phyloP scores from a whole-genome alignment of 2,113 vertebrate species.

The Hippocampus guttulatus region DNA sequence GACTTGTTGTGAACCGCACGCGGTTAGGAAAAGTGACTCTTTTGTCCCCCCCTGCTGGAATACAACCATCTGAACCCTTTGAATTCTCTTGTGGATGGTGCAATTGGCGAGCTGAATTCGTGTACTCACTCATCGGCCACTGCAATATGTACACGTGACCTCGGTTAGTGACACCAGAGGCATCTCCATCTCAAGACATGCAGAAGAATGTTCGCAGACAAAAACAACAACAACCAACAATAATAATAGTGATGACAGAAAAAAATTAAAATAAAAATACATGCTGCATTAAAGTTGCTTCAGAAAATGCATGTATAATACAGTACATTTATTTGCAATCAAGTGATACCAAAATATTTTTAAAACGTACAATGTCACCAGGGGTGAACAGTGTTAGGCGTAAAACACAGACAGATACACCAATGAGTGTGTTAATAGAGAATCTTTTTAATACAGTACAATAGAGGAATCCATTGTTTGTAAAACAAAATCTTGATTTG shows the following conservation, averaged over 20 bases:
- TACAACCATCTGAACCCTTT: not conserved
- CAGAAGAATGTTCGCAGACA: too few relatives aligned
- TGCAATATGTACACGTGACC: not conserved
- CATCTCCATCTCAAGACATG: too few relatives aligned
- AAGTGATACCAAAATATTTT: too few relatives aligned
- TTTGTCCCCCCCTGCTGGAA: constrained; percentile 52
- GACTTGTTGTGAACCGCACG: not conserved
- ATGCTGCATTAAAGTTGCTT: not conserved
- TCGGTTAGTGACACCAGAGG: not conserved
- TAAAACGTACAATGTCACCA: too few relatives aligned
- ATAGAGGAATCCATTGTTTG: constrained; percentile 64
- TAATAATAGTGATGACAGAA: not conserved
- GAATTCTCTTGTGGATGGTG: not conserved
- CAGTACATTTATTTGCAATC: too few relatives aligned
- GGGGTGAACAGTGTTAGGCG: not conserved
- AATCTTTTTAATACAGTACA: constrained; percentile 65
- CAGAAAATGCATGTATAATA: too few relatives aligned
- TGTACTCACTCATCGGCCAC: too few relatives aligned
- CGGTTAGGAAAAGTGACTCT: constrained; percentile 1
- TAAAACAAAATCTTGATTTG: constrained; percentile 47
- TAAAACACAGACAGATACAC: constrained; percentile 12
- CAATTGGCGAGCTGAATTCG: not conserved
- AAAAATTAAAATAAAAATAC: not conserved
- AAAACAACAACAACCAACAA: too few relatives aligned
- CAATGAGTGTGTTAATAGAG: constrained; percentile 41